A percentile compares a stretch with the other conserved stretches of the same genome.
These are phyloP conservation scores for Amazonetta brasiliensis DNA, from an alignment of 2,797 vertebrate species.

Conservation along the genomic window DNA sequence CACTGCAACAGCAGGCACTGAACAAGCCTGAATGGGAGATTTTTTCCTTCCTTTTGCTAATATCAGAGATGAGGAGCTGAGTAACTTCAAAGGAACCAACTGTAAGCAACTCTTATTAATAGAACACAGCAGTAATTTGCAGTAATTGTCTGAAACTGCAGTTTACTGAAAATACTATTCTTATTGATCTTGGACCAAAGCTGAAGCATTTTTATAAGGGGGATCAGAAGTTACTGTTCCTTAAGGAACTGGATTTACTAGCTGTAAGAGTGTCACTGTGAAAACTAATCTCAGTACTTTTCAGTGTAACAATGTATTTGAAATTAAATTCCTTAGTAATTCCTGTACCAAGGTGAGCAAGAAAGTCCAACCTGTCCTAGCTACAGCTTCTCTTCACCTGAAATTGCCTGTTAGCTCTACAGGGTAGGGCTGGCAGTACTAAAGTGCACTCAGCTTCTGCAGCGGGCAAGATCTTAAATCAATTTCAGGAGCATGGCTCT, in stretches of 20 bases:
- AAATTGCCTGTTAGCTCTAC: background rate
- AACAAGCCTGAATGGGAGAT: background rate
- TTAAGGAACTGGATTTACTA: slow-evolving; percentile 32
- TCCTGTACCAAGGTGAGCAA: background rate
- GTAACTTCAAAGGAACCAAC: background rate
- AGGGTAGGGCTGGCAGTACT: background rate
- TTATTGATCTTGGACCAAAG: slow-evolving; percentile 62
- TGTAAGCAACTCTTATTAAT: slow-evolving; percentile 47
- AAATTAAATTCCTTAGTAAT: slow-evolving; percentile 21
- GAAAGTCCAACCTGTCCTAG: background rate
- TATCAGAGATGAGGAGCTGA: slow-evolving; percentile 2
- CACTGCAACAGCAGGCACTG: background rate
- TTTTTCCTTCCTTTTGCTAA: slow-evolving; percentile 6
- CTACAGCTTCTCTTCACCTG: background rate
- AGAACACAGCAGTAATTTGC: slow-evolving; percentile 28
- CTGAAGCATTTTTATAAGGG: slow-evolving; percentile 30
- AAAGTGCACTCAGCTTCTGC: background rate
- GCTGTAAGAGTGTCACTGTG: background rate
- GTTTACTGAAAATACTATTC: slow-evolving; percentile 44
- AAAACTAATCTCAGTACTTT: slow-evolving; percentile 36
- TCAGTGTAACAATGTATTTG: background rate
- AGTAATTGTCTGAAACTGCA: background rate
- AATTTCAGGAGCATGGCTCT: background rate
- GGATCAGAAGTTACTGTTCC: background rate
- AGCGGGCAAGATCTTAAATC: background rate